These are phyloP conservation scores for Smittia sp. DNA, from an alignment of 2,888 invertebrate species.

Conservation along the genomic window DNA sequence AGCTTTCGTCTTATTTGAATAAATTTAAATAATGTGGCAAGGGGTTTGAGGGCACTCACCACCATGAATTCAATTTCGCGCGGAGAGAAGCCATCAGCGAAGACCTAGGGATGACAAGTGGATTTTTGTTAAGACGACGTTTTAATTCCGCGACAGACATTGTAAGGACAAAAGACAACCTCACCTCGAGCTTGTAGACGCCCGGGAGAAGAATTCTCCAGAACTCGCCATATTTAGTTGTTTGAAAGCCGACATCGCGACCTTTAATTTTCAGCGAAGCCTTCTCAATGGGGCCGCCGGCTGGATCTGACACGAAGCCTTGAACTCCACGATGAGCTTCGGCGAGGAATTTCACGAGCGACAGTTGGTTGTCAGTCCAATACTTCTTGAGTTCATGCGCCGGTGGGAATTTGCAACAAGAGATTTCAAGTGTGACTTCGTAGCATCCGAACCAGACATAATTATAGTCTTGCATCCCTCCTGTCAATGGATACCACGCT, in stretches of 20 bases:
- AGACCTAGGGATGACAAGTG: constrained; percentile 58
- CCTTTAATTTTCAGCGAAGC: constrained; percentile 76
- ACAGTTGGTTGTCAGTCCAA: constrained; percentile 87
- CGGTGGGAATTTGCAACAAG: constrained; percentile 91
- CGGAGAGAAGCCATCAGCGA: constrained; percentile 79
- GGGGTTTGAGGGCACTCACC: constrained; percentile 45
- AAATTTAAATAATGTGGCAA: constrained; percentile 13
- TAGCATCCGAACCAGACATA: constrained; percentile 91
- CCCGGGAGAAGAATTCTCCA: constrained; percentile 90
- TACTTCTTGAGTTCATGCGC: constrained; percentile 74
- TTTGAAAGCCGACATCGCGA: constrained; percentile 80
- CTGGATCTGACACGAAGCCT: constrained; percentile 78
- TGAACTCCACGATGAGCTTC: constrained; percentile 87
- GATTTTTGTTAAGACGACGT: background rate
- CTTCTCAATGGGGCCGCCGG: constrained; percentile 74
- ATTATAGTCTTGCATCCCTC: constrained; percentile 93
- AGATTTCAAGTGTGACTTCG: constrained; percentile 92
- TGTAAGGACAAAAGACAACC: no score
- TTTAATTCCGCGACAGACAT: background rate
- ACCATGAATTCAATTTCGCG: constrained; percentile 83
- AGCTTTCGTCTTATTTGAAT: constrained; percentile 3
- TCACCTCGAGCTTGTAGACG: constrained; percentile 77
- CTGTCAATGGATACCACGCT: constrained; percentile 86
- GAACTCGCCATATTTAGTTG: constrained; percentile 89
- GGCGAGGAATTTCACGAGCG: constrained; percentile 76